These are phyloP conservation scores for Tribolium castaneum DNA, from an alignment of 1,140 invertebrate species.

Conservation along the genomic window DNA sequence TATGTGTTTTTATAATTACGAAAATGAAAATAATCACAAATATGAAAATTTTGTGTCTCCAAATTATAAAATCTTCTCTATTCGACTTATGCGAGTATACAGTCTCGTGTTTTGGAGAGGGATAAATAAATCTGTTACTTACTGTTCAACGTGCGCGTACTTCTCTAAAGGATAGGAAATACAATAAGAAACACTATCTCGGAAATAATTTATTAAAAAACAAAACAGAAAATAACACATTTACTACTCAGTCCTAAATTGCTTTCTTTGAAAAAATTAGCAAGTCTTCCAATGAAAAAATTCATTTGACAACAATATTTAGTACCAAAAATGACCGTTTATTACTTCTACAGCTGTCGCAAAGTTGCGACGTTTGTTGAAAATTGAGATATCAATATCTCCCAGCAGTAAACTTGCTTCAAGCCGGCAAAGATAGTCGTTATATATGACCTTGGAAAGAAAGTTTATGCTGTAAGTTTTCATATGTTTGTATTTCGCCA, in stretches of 20 bases:
- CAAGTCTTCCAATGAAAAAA: neutral
- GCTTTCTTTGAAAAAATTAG: neutral
- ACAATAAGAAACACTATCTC: too few relatives aligned
- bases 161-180: too few relatives aligned
- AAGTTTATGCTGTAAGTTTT: neutral
- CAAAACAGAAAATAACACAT: too few relatives aligned
- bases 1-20: too few relatives aligned
- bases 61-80: too few relatives aligned
- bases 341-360: neutral
- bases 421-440: neutral
- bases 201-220: too few relatives aligned
- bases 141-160: too few relatives aligned
- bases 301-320: neutral
- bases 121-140: too few relatives aligned
- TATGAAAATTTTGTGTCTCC: too few relatives aligned
- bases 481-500: neutral
- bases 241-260: neutral
- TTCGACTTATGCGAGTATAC: too few relatives aligned
- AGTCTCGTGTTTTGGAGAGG: too few relatives aligned
- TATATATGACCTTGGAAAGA: neutral
- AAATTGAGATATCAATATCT: slow-evolving; percentile 8
- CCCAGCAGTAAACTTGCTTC: neutral
- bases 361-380: neutral
- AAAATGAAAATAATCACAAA: too few relatives aligned
- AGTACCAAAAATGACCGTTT: neutral